Percentiles rank a stretch among this genome's conserved stretches.
phyloP scores from a whole-genome alignment of 1,140 invertebrate species.

The Listronotus oregonensis region DNA sequence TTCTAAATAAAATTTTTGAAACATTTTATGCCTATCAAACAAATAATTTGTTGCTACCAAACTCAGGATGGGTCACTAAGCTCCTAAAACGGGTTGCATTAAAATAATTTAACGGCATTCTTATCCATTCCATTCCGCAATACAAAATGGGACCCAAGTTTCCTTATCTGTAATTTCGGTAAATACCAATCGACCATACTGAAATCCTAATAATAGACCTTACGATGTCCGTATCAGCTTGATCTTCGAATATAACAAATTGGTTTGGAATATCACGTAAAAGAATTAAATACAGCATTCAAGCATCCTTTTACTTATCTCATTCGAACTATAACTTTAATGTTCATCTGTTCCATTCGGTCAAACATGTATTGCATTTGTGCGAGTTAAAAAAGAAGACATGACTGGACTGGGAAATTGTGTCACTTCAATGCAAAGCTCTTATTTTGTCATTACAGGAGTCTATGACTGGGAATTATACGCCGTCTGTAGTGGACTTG shows the following conservation, averaged over 20 bases:
- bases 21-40: too few species aligned
- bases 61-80: too few species aligned
- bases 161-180: slow-evolving; percentile 43
- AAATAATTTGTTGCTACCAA: too few species aligned
- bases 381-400: not conserved
- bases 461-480: slow-evolving; percentile 53
- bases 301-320: slow-evolving; percentile 55
- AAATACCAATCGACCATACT: slow-evolving; percentile 45
- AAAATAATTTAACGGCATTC: too few species aligned
- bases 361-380: slow-evolving; percentile 20
- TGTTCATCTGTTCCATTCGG: slow-evolving; percentile 46
- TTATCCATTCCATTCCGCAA: slow-evolving; percentile 4
- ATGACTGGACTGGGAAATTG: slow-evolving; percentile 28
- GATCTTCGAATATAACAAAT: slow-evolving; percentile 52
- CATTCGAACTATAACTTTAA: slow-evolving; percentile 54
- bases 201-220: slow-evolving; percentile 42
- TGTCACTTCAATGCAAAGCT: slow-evolving; percentile 45
- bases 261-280: slow-evolving; percentile 54
- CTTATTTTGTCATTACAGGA: slow-evolving; percentile 55
- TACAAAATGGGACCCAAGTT: slow-evolving; percentile 9
- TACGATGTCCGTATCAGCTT: slow-evolving; percentile 37
- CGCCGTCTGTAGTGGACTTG: slow-evolving; percentile 36
- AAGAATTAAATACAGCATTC: slow-evolving; percentile 56
- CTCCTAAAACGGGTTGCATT: too few species aligned
- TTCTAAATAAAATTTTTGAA: too few species aligned